These are phyloP conservation scores for Heliconius melpomene DNA, from an alignment of 1,140 invertebrate species.

Conservation along the genomic window DNA sequence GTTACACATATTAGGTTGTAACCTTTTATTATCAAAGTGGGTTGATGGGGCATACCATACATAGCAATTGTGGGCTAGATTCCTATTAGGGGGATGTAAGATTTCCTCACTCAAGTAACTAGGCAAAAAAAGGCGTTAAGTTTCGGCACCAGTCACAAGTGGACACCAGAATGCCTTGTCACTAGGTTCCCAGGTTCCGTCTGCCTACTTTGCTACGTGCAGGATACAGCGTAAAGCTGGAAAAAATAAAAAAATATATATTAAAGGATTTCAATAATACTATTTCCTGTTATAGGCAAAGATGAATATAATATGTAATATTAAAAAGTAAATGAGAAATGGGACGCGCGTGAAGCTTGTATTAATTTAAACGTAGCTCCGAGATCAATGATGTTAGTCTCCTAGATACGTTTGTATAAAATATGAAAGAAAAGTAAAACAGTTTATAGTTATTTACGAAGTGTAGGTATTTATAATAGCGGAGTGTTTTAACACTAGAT, in stretches of 20 bases:
- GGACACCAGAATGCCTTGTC: too few species aligned
- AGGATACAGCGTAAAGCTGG: too few species aligned
- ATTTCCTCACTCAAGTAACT: too few species aligned
- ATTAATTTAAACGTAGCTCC: constrained; percentile 36
- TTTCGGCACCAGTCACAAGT: too few species aligned
- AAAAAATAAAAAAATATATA: too few species aligned
- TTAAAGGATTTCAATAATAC: not conserved
- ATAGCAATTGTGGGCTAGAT: too few species aligned
- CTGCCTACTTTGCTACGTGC: too few species aligned
- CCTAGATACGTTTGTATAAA: constrained; percentile 20
- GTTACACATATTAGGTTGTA: constrained; percentile 1
- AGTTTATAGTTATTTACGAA: too few species aligned
- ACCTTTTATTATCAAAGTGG: not conserved
- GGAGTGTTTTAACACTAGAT: not conserved
- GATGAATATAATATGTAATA: constrained; percentile 18
- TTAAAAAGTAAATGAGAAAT: constrained; percentile 36
- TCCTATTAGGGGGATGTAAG: too few species aligned
- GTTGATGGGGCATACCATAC: not conserved
- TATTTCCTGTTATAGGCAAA: not conserved
- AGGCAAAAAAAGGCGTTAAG: too few species aligned
- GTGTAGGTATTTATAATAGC: too few species aligned
- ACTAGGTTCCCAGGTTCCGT: too few species aligned
- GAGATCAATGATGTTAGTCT: not conserved
- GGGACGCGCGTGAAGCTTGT: constrained; percentile 34
- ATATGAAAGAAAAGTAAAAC: not conserved